These are phyloP conservation scores for Eriocheir sinensis DNA, from an alignment of 1,140 invertebrate genomes.

Conservation along the genomic window DNA sequence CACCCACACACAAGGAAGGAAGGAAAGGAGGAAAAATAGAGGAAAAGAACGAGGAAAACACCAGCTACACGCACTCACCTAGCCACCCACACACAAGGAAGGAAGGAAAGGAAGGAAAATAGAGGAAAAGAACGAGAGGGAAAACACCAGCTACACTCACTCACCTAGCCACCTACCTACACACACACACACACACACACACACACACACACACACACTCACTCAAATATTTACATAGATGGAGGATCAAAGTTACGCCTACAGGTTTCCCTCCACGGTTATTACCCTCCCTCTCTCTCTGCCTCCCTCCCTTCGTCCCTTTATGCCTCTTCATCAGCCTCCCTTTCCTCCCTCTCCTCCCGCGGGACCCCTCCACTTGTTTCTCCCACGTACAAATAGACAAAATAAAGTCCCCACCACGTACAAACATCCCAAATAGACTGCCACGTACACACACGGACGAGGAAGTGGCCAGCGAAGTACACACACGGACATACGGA, in stretches of 20 bases:
- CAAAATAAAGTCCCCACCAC: no score
- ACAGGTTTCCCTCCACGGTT: not conserved
- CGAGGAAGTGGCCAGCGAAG: no score
- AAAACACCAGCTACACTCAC: no score
- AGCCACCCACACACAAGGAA: no score
- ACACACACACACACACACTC: slow-evolving; percentile 39
- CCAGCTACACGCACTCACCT: no score
- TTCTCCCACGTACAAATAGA: not conserved
- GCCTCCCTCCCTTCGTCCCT: not conserved
- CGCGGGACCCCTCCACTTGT: not conserved
- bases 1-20: no score
- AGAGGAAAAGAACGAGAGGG: not conserved
- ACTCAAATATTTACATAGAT: slow-evolving; percentile 8
- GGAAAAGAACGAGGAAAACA: no score
- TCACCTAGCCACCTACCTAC: not conserved
- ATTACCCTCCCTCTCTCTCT: not conserved
- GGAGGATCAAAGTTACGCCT: not conserved
- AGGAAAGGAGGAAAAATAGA: no score
- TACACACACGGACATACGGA: no score
- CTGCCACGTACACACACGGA: no score
- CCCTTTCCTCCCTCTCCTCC: not conserved
- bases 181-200: slow-evolving; percentile 45
- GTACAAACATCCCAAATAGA: no score
- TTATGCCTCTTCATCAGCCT: not conserved
- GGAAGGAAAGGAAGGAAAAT: no score